A percentile compares a stretch with the other conserved stretches of the same genome.
phyloP scores from a whole-genome alignment of 2,113 vertebrate genomes.

The Erythrolamprus reginae region DNA sequence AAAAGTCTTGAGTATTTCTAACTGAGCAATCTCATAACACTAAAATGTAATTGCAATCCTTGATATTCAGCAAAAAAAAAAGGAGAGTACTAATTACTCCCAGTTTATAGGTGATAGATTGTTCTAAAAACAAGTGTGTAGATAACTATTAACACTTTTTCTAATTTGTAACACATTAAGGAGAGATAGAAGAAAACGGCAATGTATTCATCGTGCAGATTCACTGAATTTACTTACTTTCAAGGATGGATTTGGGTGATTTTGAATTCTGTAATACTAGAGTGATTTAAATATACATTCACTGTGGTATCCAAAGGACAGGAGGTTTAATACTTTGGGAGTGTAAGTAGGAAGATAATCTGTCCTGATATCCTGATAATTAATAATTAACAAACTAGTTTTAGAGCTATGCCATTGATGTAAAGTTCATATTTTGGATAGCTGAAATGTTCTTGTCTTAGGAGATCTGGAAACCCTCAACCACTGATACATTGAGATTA shows the following conservation, averaged over 20 bases:
- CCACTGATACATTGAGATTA: neutral
- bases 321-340: neutral
- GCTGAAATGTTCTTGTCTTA: neutral
- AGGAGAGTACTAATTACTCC: neutral
- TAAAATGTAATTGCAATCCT: neutral
- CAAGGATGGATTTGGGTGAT: no score
- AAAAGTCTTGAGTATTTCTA: neutral
- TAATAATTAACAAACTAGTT: conserved; percentile 4
- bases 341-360: neutral
- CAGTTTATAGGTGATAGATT: neutral
- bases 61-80: neutral
- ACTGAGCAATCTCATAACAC: neutral
- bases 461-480: neutral
- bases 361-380: neutral
- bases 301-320: neutral
- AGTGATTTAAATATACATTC: neutral
- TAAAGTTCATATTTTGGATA: neutral
- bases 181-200: neutral
- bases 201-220: neutral
- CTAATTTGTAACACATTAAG: neutral
- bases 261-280: neutral
- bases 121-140: neutral
- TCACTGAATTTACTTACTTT: neutral
- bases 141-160: neutral
- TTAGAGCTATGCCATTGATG: neutral